Percentiles rank a stretch among this genome's conserved stretches.
These are phyloP conservation scores for Leptinotarsa texana DNA, from an alignment of 1,140 invertebrate genomes.

Conservation along the genomic window DNA sequence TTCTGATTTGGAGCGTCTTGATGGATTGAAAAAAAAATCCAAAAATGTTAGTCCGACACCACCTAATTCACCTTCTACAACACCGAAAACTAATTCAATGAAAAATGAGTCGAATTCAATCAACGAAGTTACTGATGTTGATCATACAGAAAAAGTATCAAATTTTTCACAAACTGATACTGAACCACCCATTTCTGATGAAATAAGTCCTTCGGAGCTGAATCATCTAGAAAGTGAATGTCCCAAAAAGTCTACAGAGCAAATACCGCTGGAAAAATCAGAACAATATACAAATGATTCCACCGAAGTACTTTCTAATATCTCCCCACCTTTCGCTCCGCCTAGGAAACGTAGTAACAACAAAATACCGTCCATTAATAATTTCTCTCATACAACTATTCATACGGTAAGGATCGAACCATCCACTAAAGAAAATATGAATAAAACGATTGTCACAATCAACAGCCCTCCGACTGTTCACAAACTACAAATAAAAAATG, in stretches of 20 bases:
- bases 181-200: not conserved
- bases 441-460: conserved; percentile 53
- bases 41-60: conserved; percentile 50
- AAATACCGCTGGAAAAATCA: conserved; percentile 1
- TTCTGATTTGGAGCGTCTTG: conserved; percentile 57
- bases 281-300: conserved; percentile 13
- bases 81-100: not conserved
- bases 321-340: conserved; percentile 45
- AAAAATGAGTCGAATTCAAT: not conserved
- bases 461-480: conserved; percentile 58
- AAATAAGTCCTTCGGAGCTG: not conserved
- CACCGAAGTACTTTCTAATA: not conserved
- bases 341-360: conserved; percentile 51
- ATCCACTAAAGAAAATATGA: conserved; percentile 31
- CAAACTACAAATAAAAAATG: conserved; percentile 63
- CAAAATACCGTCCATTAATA: conserved; percentile 40
- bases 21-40: conserved; percentile 56
- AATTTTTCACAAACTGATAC: not conserved
- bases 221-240: not conserved
- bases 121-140: not conserved
- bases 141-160: not conserved
- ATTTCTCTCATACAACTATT: conserved; percentile 12
- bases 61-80: conserved; percentile 51
- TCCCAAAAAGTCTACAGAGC: conserved; percentile 5
- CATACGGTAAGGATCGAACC: conserved; percentile 34